These are phyloP conservation scores for Pissodes strobi DNA, from an alignment of 1,140 invertebrate species.

Conservation along the genomic window DNA sequence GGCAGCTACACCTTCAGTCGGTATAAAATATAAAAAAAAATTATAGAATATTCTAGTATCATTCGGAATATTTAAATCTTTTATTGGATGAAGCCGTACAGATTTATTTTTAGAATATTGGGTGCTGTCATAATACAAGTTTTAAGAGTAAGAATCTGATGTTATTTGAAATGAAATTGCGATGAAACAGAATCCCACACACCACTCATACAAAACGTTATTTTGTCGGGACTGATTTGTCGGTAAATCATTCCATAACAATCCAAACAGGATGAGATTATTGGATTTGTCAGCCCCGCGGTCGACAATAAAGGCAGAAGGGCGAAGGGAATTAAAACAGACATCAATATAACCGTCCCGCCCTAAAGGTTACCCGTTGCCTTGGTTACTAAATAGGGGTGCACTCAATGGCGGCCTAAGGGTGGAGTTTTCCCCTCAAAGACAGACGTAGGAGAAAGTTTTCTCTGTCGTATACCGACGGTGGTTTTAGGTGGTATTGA, in stretches of 20 bases:
- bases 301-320: not conserved
- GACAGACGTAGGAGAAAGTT: slow-evolving; percentile 15
- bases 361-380: slow-evolving; percentile 46
- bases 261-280: slow-evolving; percentile 49
- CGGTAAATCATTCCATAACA: slow-evolving; percentile 50
- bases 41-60: too few species aligned
- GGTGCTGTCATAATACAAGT: too few species aligned
- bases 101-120: too few species aligned
- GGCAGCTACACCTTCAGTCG: too few species aligned
- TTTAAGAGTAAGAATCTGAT: too few species aligned
- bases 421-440: slow-evolving; percentile 32
- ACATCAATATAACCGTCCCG: slow-evolving; percentile 45
- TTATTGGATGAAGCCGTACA: too few species aligned
- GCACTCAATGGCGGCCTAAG: slow-evolving; percentile 29
- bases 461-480: slow-evolving; percentile 31
- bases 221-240: slow-evolving; percentile 45
- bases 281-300: slow-evolving; percentile 42
- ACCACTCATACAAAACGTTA: slow-evolving; percentile 32
- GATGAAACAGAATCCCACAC: not conserved
- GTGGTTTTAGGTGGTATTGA: slow-evolving; percentile 38
- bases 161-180: not conserved
- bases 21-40: too few species aligned
- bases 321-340: slow-evolving; percentile 28
- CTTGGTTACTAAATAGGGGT: slow-evolving; percentile 37
- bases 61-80: too few species aligned